Conservation (phyloP, 2,888 invertebrate species). For the Brachyopa scutellaris region DNA sequence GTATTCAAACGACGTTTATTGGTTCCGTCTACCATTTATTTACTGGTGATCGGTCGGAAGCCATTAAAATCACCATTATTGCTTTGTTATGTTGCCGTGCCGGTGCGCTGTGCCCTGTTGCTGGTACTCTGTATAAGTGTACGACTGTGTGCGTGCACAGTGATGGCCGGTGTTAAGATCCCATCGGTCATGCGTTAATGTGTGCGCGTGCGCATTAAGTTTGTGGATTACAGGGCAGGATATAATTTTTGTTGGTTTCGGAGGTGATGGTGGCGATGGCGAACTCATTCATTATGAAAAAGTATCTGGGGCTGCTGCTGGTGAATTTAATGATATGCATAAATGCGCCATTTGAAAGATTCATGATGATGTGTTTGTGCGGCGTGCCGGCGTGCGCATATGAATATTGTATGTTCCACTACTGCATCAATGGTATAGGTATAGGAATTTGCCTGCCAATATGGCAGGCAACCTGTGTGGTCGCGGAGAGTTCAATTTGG, state of each 20-base stretch:
- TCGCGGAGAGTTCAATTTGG: constrained; percentile 18
- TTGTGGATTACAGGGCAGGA: constrained; percentile 18
- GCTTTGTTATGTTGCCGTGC: constrained; percentile 64
- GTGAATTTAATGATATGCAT: constrained; percentile 65
- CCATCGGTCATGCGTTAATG: constrained; percentile 62
- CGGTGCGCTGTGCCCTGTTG: not conserved
- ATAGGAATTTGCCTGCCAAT: constrained; percentile 2
- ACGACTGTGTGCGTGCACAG: constrained; percentile 21
- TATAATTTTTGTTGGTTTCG: not conserved
- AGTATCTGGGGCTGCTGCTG: constrained; percentile 44
- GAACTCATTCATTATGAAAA: constrained; percentile 68
- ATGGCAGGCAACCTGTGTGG: constrained; percentile 68
- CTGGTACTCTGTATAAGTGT: too few relatives aligned
- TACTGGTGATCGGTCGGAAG: constrained; percentile 81
- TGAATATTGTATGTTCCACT: constrained; percentile 22
- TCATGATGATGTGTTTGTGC: constrained; percentile 55
- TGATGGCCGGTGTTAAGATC: constrained; percentile 57
- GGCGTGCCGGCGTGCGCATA: constrained; percentile 20
- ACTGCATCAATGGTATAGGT: too few relatives aligned
- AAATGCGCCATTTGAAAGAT: constrained; percentile 59
- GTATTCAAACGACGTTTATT: constrained; percentile 79
- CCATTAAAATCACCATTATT: constrained; percentile 82
- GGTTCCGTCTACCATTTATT: constrained; percentile 81
- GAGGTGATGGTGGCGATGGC: not conserved
- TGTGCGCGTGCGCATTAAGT: constrained; percentile 63